These are phyloP conservation scores for Tineola bisselliella DNA, from an alignment of 2,888 invertebrate genomes.

Conservation along the genomic window DNA sequence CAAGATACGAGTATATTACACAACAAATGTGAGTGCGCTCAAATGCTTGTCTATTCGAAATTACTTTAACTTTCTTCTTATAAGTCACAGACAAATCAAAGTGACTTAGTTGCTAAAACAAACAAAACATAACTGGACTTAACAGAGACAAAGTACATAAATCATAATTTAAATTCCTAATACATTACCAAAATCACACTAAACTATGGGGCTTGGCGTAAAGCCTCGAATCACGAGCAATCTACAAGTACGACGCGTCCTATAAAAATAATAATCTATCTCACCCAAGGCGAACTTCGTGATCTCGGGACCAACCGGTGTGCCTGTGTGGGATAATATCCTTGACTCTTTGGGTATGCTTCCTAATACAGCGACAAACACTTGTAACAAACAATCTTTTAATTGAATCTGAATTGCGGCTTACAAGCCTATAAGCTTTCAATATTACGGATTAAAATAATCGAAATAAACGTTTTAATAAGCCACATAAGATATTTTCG, in stretches of 20 bases:
- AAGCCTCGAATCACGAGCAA: conserved; percentile 56
- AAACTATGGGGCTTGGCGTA: conserved; percentile 24
- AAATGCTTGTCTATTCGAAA: too few species aligned
- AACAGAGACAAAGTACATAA: neutral
- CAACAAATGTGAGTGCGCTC: too few species aligned
- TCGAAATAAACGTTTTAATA: too few species aligned
- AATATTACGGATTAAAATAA: too few species aligned
- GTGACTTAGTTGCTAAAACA: too few species aligned
- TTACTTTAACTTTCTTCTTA: too few species aligned
- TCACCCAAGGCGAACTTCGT: conserved; percentile 39
- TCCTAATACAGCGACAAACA: neutral
- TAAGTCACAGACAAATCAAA: too few species aligned
- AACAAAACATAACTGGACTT: neutral
- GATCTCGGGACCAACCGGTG: conserved; percentile 44
- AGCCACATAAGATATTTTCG: too few species aligned
- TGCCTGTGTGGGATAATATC: conserved; percentile 26
- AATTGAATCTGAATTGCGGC: too few species aligned
- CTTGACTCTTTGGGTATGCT: conserved; percentile 2
- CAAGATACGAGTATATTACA: too few species aligned
- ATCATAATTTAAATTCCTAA: neutral
- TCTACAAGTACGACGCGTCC: conserved; percentile 48
- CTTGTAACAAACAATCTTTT: too few species aligned
- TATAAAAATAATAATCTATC: conserved; percentile 63
- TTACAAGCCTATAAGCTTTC: too few species aligned
- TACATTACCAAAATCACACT: conserved; percentile 6